phyloP scores from a whole-genome alignment of 2,888 invertebrate genomes.

The Ceratothoa steindachneri region DNA sequence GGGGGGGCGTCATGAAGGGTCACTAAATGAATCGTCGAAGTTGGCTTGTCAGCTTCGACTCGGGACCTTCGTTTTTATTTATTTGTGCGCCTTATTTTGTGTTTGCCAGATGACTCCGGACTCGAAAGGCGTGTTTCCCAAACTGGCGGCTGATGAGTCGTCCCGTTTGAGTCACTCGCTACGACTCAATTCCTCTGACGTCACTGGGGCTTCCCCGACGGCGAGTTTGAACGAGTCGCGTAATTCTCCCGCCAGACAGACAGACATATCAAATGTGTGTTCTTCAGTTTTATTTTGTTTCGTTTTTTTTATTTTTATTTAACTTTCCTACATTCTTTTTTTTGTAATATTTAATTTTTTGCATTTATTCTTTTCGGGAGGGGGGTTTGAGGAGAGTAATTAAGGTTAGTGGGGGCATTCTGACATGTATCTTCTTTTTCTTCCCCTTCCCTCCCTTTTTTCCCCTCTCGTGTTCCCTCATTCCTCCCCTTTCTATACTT shows the following conservation, averaged over 20 bases:
- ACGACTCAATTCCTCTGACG: neutral
- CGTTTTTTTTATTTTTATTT: slow-evolving; percentile 1
- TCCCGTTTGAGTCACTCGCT: neutral
- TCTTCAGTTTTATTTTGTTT: neutral
- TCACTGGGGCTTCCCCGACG: neutral
- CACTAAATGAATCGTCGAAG: too few species aligned
- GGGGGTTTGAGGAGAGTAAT: too few species aligned
- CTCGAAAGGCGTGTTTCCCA: slow-evolving; percentile 56
- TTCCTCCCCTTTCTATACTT: too few species aligned
- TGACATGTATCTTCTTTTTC: too few species aligned
- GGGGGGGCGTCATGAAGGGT: too few species aligned
- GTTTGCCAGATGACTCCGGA: slow-evolving; percentile 64
- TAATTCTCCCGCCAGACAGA: neutral
- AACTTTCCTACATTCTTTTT: neutral
- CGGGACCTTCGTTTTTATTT: slow-evolving; percentile 24
- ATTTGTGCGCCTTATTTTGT: slow-evolving; percentile 41
- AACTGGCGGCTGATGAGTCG: slow-evolving; percentile 14
- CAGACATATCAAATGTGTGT: slow-evolving; percentile 6
- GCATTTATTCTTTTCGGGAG: too few species aligned
- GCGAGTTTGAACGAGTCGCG: neutral
- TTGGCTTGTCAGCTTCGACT: too few species aligned
- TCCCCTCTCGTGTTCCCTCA: too few species aligned
- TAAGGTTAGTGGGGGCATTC: too few species aligned
- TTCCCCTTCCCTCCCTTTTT: too few species aligned
- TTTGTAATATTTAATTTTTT: neutral